Conservation (phyloP, 2,113 vertebrate species). For the Megalops atlanticus region DNA sequence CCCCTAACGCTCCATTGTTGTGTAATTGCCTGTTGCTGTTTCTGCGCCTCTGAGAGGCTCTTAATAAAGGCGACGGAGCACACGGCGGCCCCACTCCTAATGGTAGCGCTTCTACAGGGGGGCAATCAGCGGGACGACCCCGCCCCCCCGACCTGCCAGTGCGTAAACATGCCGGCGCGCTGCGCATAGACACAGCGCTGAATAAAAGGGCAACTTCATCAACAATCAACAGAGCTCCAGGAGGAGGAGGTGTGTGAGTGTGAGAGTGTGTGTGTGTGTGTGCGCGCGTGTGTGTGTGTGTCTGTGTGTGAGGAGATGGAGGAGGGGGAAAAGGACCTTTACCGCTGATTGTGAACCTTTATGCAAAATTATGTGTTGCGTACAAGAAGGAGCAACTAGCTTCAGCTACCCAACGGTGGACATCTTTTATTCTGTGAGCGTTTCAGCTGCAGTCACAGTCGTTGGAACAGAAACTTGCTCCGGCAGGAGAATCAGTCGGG, state of each 20-base stretch:
- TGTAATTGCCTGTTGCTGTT: conserved; percentile 61
- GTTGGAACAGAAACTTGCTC: too few species aligned
- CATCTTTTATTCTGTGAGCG: too few species aligned
- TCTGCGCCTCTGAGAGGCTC: conserved; percentile 50
- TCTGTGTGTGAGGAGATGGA: not conserved
- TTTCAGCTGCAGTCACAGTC: too few species aligned
- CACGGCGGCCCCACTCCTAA: conserved; percentile 12
- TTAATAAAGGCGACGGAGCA: conserved; percentile 50
- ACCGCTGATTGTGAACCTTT: too few species aligned
- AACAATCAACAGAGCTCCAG: not conserved
- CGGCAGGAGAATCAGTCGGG: too few species aligned
- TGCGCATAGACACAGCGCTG: conserved; percentile 27
- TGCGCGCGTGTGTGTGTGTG: not conserved
- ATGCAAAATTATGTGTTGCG: too few species aligned
- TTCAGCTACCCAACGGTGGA: too few species aligned
- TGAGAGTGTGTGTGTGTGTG: not conserved
- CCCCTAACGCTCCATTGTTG: conserved; percentile 58
- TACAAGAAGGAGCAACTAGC: too few species aligned
- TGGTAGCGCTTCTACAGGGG: conserved; percentile 46
- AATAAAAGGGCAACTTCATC: not conserved
- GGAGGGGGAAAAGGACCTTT: too few species aligned
- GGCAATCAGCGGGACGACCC: conserved; percentile 66
- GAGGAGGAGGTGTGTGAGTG: not conserved
- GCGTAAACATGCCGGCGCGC: conserved; percentile 50
- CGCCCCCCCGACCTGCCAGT: conserved; percentile 33